A percentile compares a stretch with the other conserved stretches of the same genome.
Evolutionary conservation across 1,140 invertebrate genomes (phyloP).

Genomic region (Pectinophora gossypiella): DNA sequence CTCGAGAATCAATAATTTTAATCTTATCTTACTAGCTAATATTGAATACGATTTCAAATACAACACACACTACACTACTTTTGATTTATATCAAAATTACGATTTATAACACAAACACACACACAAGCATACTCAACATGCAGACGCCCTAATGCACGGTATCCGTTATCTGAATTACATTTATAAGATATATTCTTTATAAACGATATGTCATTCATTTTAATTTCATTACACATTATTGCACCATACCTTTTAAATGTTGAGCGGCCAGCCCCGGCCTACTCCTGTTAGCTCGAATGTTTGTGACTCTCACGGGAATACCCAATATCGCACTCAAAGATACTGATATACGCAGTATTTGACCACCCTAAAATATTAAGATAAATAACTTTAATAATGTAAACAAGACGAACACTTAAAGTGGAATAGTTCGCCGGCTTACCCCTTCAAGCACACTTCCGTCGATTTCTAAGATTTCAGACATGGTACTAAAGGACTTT

Average conservation of each 20-base stretch:
- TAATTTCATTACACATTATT: not conserved
- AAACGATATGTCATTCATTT: not conserved
- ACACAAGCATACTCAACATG: no score
- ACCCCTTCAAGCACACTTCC: constrained; percentile 81
- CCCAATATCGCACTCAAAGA: constrained; percentile 85
- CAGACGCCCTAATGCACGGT: no score
- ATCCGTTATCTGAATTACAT: not conserved
- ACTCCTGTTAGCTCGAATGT: constrained; percentile 86
- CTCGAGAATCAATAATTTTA: no score
- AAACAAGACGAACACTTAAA: constrained; percentile 9
- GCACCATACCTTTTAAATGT: constrained; percentile 85
- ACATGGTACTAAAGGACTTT: no score
- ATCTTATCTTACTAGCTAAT: no score
- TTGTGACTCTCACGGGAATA: constrained; percentile 84
- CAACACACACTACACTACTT: no score
- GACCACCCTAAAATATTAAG: constrained; percentile 83
- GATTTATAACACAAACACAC: not conserved
- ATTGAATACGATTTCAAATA: no score
- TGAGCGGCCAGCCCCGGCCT: constrained; percentile 91
- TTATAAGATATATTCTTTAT: not conserved
- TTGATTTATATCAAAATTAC: not conserved
- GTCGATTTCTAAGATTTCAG: constrained; percentile 75
- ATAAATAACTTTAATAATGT: constrained; percentile 14
- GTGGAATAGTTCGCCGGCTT: constrained; percentile 27
- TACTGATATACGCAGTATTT: constrained; percentile 88